Percentiles rank a stretch among this genome's conserved stretches.
Conservation (phyloP, 2,113 vertebrate genomes). For the Eptesicus fuscus region DNA sequence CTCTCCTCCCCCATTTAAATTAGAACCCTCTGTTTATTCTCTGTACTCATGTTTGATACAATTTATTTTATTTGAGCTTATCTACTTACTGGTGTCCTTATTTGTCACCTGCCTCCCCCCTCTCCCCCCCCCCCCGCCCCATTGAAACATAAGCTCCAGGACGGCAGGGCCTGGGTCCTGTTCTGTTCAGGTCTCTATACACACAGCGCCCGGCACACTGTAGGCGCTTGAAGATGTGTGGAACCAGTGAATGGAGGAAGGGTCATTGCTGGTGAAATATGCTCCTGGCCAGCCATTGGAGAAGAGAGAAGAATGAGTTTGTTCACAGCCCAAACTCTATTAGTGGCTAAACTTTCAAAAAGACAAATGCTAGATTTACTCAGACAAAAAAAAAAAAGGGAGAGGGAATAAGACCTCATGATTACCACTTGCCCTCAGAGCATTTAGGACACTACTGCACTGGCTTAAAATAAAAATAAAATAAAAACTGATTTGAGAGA, state of each 20-base stretch:
- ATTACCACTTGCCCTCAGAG: not conserved
- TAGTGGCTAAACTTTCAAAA: not conserved
- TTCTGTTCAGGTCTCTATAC: not conserved
- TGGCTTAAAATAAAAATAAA: not conserved
- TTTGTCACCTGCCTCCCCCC: not conserved
- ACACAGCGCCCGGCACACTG: not conserved
- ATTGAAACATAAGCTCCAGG: not conserved
- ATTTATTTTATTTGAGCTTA: not conserved
- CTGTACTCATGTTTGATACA: not conserved
- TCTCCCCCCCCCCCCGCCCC: too few species aligned
- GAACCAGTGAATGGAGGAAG: not conserved
- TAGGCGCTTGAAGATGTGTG: not conserved
- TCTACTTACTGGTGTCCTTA: not conserved
- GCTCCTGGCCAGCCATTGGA: not conserved
- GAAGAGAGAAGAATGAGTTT: not conserved
- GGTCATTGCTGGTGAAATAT: not conserved
- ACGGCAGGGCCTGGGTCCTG: not conserved
- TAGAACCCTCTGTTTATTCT: not conserved
- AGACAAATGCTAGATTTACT: not conserved
- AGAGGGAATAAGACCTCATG: too few species aligned
- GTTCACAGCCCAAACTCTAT: not conserved
- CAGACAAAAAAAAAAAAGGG: not conserved
- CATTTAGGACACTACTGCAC: not conserved
- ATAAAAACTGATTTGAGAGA: too few species aligned
- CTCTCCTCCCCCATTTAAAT: not conserved